Base-by-base conservation (phyloP, 2,888 invertebrate genomes). In the Lasioglossum pauxillum region DNA sequence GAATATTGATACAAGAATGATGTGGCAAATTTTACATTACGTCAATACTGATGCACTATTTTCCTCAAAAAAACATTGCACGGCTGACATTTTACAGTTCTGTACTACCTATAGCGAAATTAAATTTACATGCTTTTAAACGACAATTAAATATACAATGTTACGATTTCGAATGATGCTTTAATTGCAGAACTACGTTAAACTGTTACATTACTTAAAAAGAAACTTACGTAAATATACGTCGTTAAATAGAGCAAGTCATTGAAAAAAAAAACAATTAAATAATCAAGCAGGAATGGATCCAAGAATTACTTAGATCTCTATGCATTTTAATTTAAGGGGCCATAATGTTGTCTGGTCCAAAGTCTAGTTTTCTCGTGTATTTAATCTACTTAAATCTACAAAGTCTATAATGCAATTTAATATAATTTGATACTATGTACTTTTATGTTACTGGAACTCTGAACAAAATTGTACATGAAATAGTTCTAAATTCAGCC, bases 1-100 rank as follows among this genome's bases (percentile, higher is more conserved):
- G 14, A 69, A 84, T 84, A 80, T 83, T 79, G 23, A 83, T 84
- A 23, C 10, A 4, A 67, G 31, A 72, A 80, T 81, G 81, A 81
- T 35, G 0, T 7, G 1, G n/a, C 76, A 67, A 19, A 76, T 81
- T 67, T 72, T 31, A 3, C 35, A 35, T 72, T 44, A 38, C 2
- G 23, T 16, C 49, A 23, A 49, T 19, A 14, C 16, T n/a, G 41
- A 74, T 16, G 19, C 7, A 19, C 64, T 19, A 14, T 2, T 2
- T 64, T 31, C 2, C 8, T 8, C 27, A 1, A 3, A n/a, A 60
- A 60, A 5, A 16, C 60, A 5, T 5, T 60, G 27, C 64, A 31
- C 16, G 31, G 64, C 1, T 64, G 31, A 16, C 2, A 64, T 14
- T 31, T 64, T 31, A 31, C 1, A n/a, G 57, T n/a, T 57, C 5